Conservation (phyloP, 2,888 invertebrate species). For the Buathra laborator region DNA sequence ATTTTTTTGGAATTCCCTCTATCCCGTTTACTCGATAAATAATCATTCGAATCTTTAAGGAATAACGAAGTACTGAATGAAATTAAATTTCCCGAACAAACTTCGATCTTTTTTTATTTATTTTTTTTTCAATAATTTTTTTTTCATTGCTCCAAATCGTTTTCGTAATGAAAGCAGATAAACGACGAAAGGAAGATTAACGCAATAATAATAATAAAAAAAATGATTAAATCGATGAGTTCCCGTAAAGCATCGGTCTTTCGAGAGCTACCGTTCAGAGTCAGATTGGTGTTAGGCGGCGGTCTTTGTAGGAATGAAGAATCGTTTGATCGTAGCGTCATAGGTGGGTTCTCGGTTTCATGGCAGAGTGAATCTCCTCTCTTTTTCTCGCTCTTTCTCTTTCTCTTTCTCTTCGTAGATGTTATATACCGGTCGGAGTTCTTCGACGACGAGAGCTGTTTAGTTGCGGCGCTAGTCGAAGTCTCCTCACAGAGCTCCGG, state of each 20-base stretch:
- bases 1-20: not conserved
- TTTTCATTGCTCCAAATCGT: not conserved
- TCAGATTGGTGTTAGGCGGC: conserved; percentile 47
- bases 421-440: not conserved
- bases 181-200: not conserved
- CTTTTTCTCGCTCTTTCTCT: not conserved
- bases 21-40: too few relatives aligned
- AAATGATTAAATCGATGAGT: conserved; percentile 43
- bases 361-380: conserved; percentile 46
- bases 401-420: not conserved
- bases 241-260: conserved; percentile 31
- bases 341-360: conserved; percentile 57
- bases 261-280: conserved; percentile 59
- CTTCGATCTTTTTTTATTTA: too few relatives aligned
- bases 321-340: conserved; percentile 69
- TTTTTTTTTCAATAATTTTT: not conserved
- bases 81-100: too few relatives aligned
- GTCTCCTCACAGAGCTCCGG: conserved; percentile 15
- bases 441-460: conserved; percentile 1
- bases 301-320: conserved; percentile 71
- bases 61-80: too few relatives aligned
- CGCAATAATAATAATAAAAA: conserved; percentile 27
- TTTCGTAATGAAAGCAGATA: not conserved
- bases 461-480: conserved; percentile 1
- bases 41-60: too few relatives aligned